These are phyloP conservation scores for Drosophila kuntzei DNA, from an alignment of 2,888 invertebrate genomes.

Conservation along the genomic window DNA sequence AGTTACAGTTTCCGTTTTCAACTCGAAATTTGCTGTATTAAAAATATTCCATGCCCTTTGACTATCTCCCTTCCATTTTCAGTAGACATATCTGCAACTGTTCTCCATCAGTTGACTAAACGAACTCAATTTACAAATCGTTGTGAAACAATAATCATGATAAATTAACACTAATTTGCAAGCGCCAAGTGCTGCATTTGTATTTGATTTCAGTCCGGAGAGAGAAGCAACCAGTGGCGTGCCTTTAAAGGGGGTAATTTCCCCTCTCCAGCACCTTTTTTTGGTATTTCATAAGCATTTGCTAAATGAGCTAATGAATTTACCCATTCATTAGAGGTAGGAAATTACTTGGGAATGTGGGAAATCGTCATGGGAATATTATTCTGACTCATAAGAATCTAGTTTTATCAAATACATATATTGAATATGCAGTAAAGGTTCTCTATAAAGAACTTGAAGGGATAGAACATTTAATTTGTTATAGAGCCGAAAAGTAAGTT, in stretches of 20 bases:
- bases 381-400: no score
- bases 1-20: slow-evolving; percentile 64
- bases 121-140: slow-evolving; percentile 68
- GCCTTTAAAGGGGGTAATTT: slow-evolving; percentile 1
- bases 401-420: no score
- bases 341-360: slow-evolving; percentile 6
- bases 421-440: no score
- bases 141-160: slow-evolving; percentile 77
- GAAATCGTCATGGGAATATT: slow-evolving; percentile 12
- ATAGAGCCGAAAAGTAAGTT: neutral
- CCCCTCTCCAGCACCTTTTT: neutral
- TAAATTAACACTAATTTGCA: slow-evolving; percentile 76
- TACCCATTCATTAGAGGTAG: no score
- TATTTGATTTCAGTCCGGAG: slow-evolving; percentile 17
- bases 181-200: slow-evolving; percentile 61
- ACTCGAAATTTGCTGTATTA: slow-evolving; percentile 63
- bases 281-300: slow-evolving; percentile 24
- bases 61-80: slow-evolving; percentile 3
- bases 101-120: slow-evolving; percentile 40
- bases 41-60: slow-evolving; percentile 33
- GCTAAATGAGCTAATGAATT: slow-evolving; percentile 41
- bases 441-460: neutral
- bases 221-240: slow-evolving; percentile 36
- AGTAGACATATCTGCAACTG: neutral
- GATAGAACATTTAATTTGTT: neutral